Percentiles rank a stretch among this genome's conserved stretches.
phyloP scores from a whole-genome alignment of 2,888 invertebrate genomes.

The Sialis lutaria region DNA sequence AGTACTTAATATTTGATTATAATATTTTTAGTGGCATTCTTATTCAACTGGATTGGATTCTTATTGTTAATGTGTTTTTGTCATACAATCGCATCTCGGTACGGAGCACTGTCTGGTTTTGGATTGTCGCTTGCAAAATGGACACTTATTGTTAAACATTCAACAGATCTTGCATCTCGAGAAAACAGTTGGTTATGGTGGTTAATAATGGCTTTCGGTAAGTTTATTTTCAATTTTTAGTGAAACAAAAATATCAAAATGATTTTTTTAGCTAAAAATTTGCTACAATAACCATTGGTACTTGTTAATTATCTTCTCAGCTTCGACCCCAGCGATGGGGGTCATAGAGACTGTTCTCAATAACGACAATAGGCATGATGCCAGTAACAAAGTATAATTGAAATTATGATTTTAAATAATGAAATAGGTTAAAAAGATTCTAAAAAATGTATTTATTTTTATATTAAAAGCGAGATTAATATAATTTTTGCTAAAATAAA shows the following conservation, averaged over 20 bases:
- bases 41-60: slow-evolving; percentile 94
- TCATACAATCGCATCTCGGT: slow-evolving; percentile 83
- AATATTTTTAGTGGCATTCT: slow-evolving; percentile 60
- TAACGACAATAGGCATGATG: too few relatives aligned
- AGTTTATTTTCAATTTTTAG: slow-evolving; percentile 15
- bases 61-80: slow-evolving; percentile 84
- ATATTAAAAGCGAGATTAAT: too few relatives aligned
- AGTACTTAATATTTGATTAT: not conserved
- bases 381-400: too few relatives aligned
- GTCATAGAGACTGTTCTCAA: too few relatives aligned
- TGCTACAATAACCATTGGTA: too few relatives aligned
- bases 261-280: too few relatives aligned
- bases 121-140: slow-evolving; percentile 87
- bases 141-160: slow-evolving; percentile 86
- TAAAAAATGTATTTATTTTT: too few relatives aligned
- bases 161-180: slow-evolving; percentile 69
- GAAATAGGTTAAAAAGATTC: too few relatives aligned
- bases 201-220: slow-evolving; percentile 82
- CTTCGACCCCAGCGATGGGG: too few relatives aligned
- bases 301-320: too few relatives aligned
- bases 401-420: too few relatives aligned
- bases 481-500: too few relatives aligned
- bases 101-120: slow-evolving; percentile 84
- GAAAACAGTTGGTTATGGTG: slow-evolving; percentile 88
- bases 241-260: not conserved